A percentile compares a stretch with the other conserved stretches of the same genome.
These are phyloP conservation scores for Tortrix viridana DNA, from an alignment of 2,888 invertebrate genomes.

Conservation along the genomic window DNA sequence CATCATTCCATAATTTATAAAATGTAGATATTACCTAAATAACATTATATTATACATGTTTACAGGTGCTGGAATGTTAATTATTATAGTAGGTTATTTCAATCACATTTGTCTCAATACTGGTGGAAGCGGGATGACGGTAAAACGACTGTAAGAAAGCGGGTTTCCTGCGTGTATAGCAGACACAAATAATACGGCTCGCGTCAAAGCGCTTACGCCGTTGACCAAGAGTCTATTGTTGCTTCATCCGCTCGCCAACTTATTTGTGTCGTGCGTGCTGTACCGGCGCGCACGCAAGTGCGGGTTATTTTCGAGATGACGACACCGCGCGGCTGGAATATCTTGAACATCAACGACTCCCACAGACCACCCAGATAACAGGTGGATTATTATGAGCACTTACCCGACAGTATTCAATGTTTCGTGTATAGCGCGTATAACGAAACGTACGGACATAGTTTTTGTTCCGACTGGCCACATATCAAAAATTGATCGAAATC, in stretches of 20 bases:
- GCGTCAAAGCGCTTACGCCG: too few relatives aligned
- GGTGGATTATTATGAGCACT: neutral
- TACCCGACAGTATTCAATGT: neutral
- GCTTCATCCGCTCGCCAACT: too few relatives aligned
- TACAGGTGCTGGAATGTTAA: too few relatives aligned
- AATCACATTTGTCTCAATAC: conserved; percentile 26
- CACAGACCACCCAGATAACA: conserved; percentile 24
- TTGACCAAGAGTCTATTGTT: too few relatives aligned
- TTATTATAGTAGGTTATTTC: conserved; percentile 3
- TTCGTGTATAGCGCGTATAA: too few relatives aligned
- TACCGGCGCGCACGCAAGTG: conserved; percentile 41
- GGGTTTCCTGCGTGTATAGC: conserved; percentile 57
- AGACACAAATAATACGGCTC: too few relatives aligned
- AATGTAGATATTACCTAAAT: too few relatives aligned
- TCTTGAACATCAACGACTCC: conserved; percentile 10
- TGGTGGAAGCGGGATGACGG: conserved; percentile 42
- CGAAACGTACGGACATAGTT: too few relatives aligned
- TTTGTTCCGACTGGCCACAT: too few relatives aligned
- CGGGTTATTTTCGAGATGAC: conserved; percentile 57
- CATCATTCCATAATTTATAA: too few relatives aligned
- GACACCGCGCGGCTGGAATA: conserved; percentile 54
- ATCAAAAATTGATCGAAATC: too few relatives aligned
- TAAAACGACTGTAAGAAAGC: conserved; percentile 54
- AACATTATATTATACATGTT: too few relatives aligned
- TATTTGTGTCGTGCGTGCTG: conserved; percentile 45